phyloP scores from a whole-genome alignment of 2,797 vertebrate genomes.

The Oreochromis grahami region DNA sequence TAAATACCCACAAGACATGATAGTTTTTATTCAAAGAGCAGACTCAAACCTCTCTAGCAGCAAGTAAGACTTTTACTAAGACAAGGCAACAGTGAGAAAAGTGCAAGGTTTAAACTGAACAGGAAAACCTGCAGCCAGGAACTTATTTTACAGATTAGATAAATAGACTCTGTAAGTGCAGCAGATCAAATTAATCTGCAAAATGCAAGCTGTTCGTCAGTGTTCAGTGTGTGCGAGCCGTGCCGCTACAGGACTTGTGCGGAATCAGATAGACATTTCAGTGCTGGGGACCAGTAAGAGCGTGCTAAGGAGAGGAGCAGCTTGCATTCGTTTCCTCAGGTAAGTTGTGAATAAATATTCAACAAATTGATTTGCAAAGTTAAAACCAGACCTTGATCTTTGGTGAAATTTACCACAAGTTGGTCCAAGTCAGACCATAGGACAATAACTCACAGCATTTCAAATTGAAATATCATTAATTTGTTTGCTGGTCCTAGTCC shows the following conservation, averaged over 20 bases:
- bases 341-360: conserved; percentile 1
- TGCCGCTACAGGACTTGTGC: conserved; percentile 44
- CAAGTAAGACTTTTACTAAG: not conserved
- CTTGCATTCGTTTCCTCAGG: conserved; percentile 57
- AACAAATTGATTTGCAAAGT: not conserved
- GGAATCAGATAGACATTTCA: conserved; percentile 57
- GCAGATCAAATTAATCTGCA: not conserved
- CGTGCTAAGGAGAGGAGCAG: conserved; percentile 38
- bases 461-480: not conserved
- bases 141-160: not conserved
- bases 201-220: conserved; percentile 63
- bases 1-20: conserved; percentile 44
- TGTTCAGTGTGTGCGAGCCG: conserved; percentile 49
- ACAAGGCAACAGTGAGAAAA: not conserved
- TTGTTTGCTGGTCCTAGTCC: not conserved
- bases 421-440: not conserved
- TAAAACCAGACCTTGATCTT: fast-evolving
- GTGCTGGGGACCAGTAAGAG: conserved; percentile 49
- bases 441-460: not conserved
- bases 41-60: not conserved
- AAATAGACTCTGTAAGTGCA: not conserved
- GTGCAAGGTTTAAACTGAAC: not conserved
- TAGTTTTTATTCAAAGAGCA: not conserved
- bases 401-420: not conserved
- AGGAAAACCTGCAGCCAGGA: not conserved